Percentiles rank a stretch among this genome's conserved stretches.
phyloP scores from a whole-genome alignment of 1,140 invertebrate species.

The Lasioglossum albipes region DNA sequence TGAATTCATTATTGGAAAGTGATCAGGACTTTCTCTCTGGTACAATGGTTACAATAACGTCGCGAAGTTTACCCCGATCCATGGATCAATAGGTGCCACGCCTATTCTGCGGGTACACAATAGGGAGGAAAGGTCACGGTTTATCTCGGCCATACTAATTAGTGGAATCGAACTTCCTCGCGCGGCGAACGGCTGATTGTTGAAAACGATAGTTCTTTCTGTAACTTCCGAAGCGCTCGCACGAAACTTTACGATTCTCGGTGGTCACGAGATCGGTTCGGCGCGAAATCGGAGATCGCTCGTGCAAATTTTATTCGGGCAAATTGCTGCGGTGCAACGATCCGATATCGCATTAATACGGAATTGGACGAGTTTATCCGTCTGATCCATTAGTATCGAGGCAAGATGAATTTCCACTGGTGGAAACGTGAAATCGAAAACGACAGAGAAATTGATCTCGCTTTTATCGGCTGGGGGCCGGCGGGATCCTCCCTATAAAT shows the following conservation, averaged over 20 bases:
- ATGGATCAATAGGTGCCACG: slow-evolving; percentile 44
- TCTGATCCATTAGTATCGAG: no score
- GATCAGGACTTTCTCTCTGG: slow-evolving; percentile 2
- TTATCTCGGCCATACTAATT: slow-evolving; percentile 39
- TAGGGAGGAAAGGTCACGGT: slow-evolving; percentile 41
- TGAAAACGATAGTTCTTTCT: slow-evolving; percentile 1
- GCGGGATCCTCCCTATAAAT: neutral
- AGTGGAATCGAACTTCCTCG: slow-evolving; percentile 10
- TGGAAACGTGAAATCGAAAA: neutral
- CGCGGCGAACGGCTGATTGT: neutral
- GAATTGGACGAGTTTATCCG: no score
- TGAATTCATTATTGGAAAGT: slow-evolving; percentile 36
- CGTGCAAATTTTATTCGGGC: no score
- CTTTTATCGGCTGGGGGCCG: neutral
- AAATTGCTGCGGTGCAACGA: neutral
- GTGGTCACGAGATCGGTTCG: slow-evolving; percentile 12
- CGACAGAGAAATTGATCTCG: neutral
- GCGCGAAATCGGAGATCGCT: slow-evolving; percentile 9
- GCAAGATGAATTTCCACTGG: no score
- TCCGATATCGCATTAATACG: neutral
- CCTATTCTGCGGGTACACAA: slow-evolving; percentile 32
- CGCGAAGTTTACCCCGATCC: slow-evolving; percentile 32
- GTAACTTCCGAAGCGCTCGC: neutral
- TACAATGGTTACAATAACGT: slow-evolving; percentile 33
- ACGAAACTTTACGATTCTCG: neutral